Conservation (phyloP, 2,797 vertebrate genomes). For the Hirundo rustica region DNA sequence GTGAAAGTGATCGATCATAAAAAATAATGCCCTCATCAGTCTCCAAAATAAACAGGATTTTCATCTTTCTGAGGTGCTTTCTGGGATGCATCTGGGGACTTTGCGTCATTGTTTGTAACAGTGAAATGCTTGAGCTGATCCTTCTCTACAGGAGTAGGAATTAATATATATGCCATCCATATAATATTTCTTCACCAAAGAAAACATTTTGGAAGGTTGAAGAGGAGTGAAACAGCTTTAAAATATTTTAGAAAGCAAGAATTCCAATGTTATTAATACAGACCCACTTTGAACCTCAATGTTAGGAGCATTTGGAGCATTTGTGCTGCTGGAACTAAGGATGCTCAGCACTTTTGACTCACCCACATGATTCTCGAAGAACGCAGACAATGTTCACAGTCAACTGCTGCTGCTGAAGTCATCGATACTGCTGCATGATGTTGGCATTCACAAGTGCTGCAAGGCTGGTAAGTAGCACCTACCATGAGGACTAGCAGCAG, state of each 20-base stretch:
- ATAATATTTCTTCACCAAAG: neutral
- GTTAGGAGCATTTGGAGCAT: neutral
- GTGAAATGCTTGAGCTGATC: neutral
- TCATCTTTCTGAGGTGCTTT: neutral
- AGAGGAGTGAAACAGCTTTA: neutral
- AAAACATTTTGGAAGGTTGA: neutral
- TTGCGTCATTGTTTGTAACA: neutral
- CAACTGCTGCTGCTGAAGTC: constrained; percentile 1
- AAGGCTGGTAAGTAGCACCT: neutral
- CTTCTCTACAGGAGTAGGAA: neutral
- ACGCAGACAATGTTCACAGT: neutral
- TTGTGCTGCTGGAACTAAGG: neutral
- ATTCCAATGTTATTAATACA: neutral
- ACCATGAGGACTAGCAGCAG: neutral
- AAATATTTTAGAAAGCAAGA: neutral
- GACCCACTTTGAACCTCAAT: neutral
- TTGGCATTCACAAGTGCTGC: neutral
- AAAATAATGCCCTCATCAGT: neutral
- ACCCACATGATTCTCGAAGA: rapidly evolving
- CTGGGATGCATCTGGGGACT: neutral
- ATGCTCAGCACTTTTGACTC: neutral
- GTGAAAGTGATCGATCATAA: neutral
- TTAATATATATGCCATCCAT: neutral
- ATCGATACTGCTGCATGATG: neutral
- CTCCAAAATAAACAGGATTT: neutral